Evolutionary conservation across 2,888 invertebrate genomes (phyloP), one percentile per base, ranked within the genome.

Genomic region (Parnassius smintheus): DNA sequence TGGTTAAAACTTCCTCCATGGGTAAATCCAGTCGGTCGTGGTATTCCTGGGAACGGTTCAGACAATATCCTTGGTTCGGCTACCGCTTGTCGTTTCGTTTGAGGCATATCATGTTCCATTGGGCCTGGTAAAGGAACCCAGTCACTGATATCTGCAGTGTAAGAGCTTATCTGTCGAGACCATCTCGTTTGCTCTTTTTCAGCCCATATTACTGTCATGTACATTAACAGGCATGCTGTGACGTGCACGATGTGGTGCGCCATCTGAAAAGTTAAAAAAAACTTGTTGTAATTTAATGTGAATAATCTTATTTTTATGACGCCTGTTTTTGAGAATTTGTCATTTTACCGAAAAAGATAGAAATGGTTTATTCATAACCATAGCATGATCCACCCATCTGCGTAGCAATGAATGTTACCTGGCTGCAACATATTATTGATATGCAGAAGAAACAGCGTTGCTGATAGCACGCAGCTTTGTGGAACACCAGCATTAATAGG

Each of bases 101-200:
- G 86, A 7, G 83, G 76, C 22, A 73, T 66, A 41, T 73, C 85
- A 68, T 77, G 78, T 42, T 88, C 86, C 9, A 83, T 70, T 4
- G 91, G 88, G 1, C 80, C 83, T 1, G 84, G 66, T 0, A 91
- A 75, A 0, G 91, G 91, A 11, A 91, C 86, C 91, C 91, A 91
- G 77, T 91, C 91, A 67, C 88, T 78, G 62, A 88, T 86, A 67
- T 90, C 91, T 25, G 91, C 78, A 44, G 87, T 91, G 72, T 91
- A 90, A 8, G 89, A 81, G 77, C 90, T 90, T 77, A 91, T 86
- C 69, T 91, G 91, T 11, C 91, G 82, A 18, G 91, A 91, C 91
- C 91, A 91, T 77, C 91, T 80, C n/a, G 82, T 72, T 68, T 85
- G 84, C 50, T 83, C 83, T 65, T 80, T 81, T 11, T 76, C 78